phyloP scores from a whole-genome alignment of 2,888 invertebrate genomes.

The Autographa gamma region DNA sequence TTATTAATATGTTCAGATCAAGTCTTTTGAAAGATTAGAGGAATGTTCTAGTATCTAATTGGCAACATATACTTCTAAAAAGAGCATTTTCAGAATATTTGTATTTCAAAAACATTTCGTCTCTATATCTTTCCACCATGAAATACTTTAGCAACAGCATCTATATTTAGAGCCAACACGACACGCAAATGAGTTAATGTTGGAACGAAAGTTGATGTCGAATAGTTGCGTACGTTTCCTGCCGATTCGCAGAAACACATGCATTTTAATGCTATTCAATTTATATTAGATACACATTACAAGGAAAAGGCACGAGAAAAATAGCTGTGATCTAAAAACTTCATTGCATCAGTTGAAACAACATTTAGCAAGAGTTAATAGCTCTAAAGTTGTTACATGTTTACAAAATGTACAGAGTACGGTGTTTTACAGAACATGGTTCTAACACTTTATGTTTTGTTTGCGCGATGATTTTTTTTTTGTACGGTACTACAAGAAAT shows the following conservation, averaged over 20 bases:
- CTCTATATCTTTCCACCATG: constrained; percentile 10
- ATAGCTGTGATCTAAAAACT: constrained; percentile 28
- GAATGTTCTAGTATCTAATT: no score
- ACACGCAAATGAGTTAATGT: constrained; percentile 57
- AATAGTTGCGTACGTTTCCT: constrained; percentile 69
- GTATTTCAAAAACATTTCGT: not conserved
- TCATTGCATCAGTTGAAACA: no score
- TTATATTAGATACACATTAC: constrained; percentile 40
- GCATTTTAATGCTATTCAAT: constrained; percentile 49
- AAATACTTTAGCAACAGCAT: constrained; percentile 34
- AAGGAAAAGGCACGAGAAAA: constrained; percentile 43
- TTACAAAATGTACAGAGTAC: not conserved
- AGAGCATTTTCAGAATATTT: not conserved
- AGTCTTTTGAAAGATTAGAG: no score
- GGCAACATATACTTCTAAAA: not conserved
- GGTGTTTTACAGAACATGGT: not conserved
- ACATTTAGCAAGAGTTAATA: not conserved
- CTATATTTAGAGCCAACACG: constrained; percentile 64
- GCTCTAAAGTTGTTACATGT: not conserved
- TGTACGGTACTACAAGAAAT: not conserved
- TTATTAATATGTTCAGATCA: no score
- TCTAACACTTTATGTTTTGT: not conserved
- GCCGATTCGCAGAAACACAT: constrained; percentile 68
- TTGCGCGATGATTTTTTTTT: not conserved
- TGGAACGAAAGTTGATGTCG: constrained; percentile 56